These are phyloP conservation scores for Neodiprion fabricii DNA, from an alignment of 1,140 invertebrate species.

Conservation along the genomic window DNA sequence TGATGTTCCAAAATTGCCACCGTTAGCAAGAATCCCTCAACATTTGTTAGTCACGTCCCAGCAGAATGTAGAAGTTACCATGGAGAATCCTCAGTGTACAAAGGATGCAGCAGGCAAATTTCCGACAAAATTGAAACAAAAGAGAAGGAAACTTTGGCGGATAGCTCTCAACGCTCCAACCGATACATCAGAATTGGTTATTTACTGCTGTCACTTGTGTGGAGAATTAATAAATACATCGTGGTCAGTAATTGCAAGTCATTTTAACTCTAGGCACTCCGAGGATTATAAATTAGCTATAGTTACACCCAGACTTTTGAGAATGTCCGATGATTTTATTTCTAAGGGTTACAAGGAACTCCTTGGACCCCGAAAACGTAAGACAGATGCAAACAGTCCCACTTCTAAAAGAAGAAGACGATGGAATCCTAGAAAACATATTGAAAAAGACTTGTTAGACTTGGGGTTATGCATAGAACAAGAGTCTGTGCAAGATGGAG, in stretches of 20 bases:
- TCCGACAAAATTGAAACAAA: neutral
- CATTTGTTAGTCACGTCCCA: slow-evolving; percentile 12
- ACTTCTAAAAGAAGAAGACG: slow-evolving; percentile 40
- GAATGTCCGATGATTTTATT: slow-evolving; percentile 41
- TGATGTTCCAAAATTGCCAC: slow-evolving; percentile 25
- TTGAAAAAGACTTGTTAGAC: slow-evolving; percentile 29
- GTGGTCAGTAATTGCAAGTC: slow-evolving; percentile 37
- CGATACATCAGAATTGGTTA: slow-evolving; percentile 17
- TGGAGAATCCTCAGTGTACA: neutral
- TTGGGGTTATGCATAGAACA: slow-evolving; percentile 46
- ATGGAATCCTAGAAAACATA: slow-evolving; percentile 42
- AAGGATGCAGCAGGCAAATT: neutral
- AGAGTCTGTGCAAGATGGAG: slow-evolving; percentile 43
- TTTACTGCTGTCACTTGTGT: slow-evolving; percentile 54
- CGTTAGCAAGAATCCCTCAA: slow-evolving; percentile 29
- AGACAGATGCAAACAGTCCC: slow-evolving; percentile 24
- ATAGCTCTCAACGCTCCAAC: slow-evolving; percentile 46
- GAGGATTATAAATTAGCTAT: slow-evolving; percentile 40
- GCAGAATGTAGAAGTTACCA: neutral
- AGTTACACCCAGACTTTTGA: slow-evolving; percentile 31
- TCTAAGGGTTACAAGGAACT: slow-evolving; percentile 40
- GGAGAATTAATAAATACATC: slow-evolving; percentile 49
- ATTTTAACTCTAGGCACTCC: slow-evolving; percentile 45
- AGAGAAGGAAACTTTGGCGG: slow-evolving; percentile 27
- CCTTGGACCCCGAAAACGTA: slow-evolving; percentile 38